Evolutionary conservation across 2,797 vertebrate species (phyloP).

Genomic region (Scleropages formosus): DNA sequence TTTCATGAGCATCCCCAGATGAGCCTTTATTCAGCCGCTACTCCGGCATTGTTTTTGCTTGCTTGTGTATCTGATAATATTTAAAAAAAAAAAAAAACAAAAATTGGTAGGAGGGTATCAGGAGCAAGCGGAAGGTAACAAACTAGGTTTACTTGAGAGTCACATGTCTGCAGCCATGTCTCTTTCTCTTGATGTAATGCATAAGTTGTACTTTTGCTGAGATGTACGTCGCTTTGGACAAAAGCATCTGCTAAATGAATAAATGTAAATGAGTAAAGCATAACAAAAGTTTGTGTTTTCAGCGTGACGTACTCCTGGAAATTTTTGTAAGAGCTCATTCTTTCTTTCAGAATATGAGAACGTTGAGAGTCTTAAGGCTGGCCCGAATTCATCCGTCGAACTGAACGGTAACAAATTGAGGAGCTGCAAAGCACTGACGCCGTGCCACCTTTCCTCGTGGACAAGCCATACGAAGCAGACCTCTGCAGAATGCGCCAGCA

Average conservation of each 20-base stretch:
- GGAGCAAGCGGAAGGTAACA: too few species aligned
- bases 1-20: too few species aligned
- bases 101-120: too few species aligned
- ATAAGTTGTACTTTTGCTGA: too few species aligned
- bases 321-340: neutral
- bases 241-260: neutral
- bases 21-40: too few species aligned
- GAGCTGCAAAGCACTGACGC: constrained; percentile 66
- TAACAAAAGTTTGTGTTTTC: constrained; percentile 11
- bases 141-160: too few species aligned
- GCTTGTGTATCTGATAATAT: too few species aligned
- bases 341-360: constrained; percentile 67
- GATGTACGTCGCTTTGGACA: too few species aligned
- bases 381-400: constrained; percentile 57
- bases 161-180: too few species aligned
- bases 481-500: neutral
- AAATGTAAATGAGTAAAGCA: neutral
- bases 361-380: constrained; percentile 51
- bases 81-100: too few species aligned
- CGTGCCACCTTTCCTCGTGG: constrained; percentile 57
- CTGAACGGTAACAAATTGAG: constrained; percentile 58
- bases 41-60: too few species aligned
- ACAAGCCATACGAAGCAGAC: constrained; percentile 25
- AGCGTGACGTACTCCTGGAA: neutral
- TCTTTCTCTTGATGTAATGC: too few species aligned